A percentile compares a stretch with the other conserved stretches of the same genome.
Evolutionary conservation across 2,888 invertebrate genomes (phyloP).

Genomic region (Spodoptera littoralis): DNA sequence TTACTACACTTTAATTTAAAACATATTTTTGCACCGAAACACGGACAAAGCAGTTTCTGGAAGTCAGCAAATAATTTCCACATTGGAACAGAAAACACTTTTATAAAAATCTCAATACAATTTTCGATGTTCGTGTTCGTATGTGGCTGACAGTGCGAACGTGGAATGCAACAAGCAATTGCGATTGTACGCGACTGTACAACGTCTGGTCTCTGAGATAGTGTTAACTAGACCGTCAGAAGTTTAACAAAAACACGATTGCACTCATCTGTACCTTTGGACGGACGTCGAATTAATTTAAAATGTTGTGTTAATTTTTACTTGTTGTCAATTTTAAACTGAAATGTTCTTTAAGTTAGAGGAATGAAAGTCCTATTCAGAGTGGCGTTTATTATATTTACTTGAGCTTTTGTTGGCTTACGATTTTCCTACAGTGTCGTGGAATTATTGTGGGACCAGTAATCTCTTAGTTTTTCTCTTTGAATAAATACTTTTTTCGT

Average conservation of each 20-base stretch:
- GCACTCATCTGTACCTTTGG: slow-evolving; percentile 65
- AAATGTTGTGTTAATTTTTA: slow-evolving; percentile 68
- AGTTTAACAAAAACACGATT: slow-evolving; percentile 64
- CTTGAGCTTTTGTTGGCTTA: slow-evolving; percentile 25
- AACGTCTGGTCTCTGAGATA: slow-evolving; percentile 70
- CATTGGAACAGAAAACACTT: slow-evolving; percentile 23
- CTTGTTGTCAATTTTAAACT: slow-evolving; percentile 57
- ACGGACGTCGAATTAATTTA: slow-evolving; percentile 65
- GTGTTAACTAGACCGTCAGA: slow-evolving; percentile 69
- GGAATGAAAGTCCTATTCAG: slow-evolving; percentile 22
- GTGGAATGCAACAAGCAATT: slow-evolving; percentile 27
- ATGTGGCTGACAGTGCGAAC: slow-evolving; percentile 37
- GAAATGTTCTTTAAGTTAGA: slow-evolving; percentile 50
- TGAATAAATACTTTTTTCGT: slow-evolving; percentile 27
- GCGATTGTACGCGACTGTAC: slow-evolving; percentile 51
- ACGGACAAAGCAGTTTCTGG: slow-evolving; percentile 14
- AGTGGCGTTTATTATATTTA: slow-evolving; percentile 31
- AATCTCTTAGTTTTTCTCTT: slow-evolving; percentile 36
- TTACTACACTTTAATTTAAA: slow-evolving; percentile 17
- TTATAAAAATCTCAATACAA: slow-evolving; percentile 37
- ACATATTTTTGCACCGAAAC: slow-evolving; percentile 10
- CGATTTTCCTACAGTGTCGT: slow-evolving; percentile 37
- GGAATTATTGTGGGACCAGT: slow-evolving; percentile 40
- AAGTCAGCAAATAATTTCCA: slow-evolving; percentile 18
- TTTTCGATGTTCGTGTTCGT: slow-evolving; percentile 20